Conservation (phyloP, 2,113 vertebrate genomes). For the Petroica traversi region DNA sequence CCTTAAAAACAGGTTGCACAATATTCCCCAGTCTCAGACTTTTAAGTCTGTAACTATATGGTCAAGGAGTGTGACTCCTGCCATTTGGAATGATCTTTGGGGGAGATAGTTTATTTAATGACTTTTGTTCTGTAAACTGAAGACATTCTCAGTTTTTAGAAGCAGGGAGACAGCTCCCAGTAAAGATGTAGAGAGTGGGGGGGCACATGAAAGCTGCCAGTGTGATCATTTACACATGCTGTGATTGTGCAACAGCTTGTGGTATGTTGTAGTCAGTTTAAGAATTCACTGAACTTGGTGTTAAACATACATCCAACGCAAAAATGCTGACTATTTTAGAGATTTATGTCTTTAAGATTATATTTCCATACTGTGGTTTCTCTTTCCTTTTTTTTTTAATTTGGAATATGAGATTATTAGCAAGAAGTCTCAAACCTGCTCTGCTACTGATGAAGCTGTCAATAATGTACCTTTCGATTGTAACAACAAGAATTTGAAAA, state of each 20-base stretch:
- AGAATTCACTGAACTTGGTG: background rate
- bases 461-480: background rate
- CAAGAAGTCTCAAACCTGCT: background rate
- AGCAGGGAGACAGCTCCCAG: background rate
- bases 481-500: background rate
- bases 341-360: background rate
- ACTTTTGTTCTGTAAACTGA: background rate
- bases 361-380: background rate
- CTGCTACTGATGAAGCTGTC: background rate
- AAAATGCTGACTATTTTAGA: background rate
- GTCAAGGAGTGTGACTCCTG: constrained; percentile 17
- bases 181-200: background rate
- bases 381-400: background rate
- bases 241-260: background rate
- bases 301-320: background rate
- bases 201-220: background rate
- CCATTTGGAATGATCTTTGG: constrained; percentile 21
- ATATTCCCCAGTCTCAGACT: background rate
- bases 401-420: background rate
- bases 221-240: background rate
- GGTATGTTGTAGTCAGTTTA: background rate
- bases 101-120: constrained; percentile 13
- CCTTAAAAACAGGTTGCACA: constrained; percentile 37
- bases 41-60: background rate
- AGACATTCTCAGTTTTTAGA: background rate